These are phyloP conservation scores for Felis chaus DNA, from an alignment of 2,113 vertebrate genomes.

Conservation along the genomic window DNA sequence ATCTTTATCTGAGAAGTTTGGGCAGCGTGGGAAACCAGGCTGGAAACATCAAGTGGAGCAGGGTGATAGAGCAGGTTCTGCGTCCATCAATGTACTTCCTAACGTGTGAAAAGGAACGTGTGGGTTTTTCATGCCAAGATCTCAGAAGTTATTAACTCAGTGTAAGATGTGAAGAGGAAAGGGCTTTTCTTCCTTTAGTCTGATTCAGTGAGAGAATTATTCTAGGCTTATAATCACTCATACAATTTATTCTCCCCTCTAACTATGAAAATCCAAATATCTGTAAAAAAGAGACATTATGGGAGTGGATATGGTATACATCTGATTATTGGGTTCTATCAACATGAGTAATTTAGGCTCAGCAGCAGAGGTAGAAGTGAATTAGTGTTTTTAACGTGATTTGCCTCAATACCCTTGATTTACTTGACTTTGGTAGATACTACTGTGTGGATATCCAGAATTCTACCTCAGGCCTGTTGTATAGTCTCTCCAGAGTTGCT, in stretches of 20 bases:
- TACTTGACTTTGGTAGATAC: background rate
- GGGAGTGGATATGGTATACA: background rate
- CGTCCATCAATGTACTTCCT: background rate
- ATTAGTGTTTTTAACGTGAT: conserved; percentile 4
- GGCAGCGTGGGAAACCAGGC: background rate
- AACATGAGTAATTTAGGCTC: background rate
- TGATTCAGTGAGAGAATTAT: conserved; percentile 1
- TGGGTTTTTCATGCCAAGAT: background rate
- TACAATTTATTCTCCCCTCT: background rate
- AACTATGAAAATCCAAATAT: conserved; percentile 11
- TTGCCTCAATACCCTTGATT: background rate
- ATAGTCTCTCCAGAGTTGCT: background rate
- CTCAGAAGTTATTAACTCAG: conserved; percentile 19
- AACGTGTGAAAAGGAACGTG: background rate
- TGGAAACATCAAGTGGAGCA: background rate
- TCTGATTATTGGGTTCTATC: background rate
- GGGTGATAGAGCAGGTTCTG: background rate
- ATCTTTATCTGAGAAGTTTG: background rate
- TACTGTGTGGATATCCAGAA: background rate
- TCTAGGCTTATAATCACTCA: background rate
- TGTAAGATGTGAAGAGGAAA: background rate
- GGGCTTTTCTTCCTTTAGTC: background rate
- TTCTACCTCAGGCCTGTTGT: background rate
- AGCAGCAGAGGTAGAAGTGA: background rate
- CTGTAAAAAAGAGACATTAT: background rate